phyloP scores from a whole-genome alignment of 2,888 invertebrate genomes.

The Acanthopleura granulata region DNA sequence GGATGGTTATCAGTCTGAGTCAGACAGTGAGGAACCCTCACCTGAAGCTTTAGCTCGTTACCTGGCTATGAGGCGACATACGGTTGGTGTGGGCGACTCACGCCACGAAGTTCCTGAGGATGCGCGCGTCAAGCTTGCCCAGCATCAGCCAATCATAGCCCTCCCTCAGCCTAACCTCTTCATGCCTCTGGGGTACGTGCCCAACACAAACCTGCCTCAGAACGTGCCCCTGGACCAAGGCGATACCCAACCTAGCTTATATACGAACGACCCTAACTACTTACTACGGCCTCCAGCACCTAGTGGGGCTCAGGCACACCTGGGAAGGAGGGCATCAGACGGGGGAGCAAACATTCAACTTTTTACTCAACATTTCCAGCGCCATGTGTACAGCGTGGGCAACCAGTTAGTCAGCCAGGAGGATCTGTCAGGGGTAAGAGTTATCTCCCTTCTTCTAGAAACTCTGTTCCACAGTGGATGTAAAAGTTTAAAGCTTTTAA shows the following conservation, averaged over 20 bases:
- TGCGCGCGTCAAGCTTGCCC: constrained; percentile 59
- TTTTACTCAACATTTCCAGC: constrained; percentile 67
- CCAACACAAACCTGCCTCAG: constrained; percentile 86
- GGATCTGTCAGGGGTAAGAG: constrained; percentile 42
- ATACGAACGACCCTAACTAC: constrained; percentile 85
- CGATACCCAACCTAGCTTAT: constrained; percentile 69
- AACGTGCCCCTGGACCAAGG: constrained; percentile 87
- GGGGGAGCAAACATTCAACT: constrained; percentile 91
- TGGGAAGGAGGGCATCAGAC: constrained; percentile 86
- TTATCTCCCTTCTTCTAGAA: too few relatives aligned
- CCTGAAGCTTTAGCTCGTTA: constrained; percentile 70
- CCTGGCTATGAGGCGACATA: constrained; percentile 84
- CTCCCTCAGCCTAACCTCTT: constrained; percentile 56
- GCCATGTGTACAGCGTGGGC: constrained; percentile 67
- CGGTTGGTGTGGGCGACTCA: constrained; percentile 90
- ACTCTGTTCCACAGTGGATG: too few relatives aligned
- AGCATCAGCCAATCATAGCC: constrained; percentile 60
- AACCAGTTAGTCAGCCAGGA: constrained; percentile 65
- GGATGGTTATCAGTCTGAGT: constrained; percentile 58
- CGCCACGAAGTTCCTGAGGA: constrained; percentile 79
- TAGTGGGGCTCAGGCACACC: neutral
- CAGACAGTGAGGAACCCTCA: constrained; percentile 69
- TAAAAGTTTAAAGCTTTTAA: too few relatives aligned
- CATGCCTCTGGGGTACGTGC: constrained; percentile 72
- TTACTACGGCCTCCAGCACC: constrained; percentile 84